A percentile compares a stretch with the other conserved stretches of the same genome.
These are phyloP conservation scores for Rhinella marina DNA, from an alignment of 2,797 vertebrate genomes.

Conservation along the genomic window DNA sequence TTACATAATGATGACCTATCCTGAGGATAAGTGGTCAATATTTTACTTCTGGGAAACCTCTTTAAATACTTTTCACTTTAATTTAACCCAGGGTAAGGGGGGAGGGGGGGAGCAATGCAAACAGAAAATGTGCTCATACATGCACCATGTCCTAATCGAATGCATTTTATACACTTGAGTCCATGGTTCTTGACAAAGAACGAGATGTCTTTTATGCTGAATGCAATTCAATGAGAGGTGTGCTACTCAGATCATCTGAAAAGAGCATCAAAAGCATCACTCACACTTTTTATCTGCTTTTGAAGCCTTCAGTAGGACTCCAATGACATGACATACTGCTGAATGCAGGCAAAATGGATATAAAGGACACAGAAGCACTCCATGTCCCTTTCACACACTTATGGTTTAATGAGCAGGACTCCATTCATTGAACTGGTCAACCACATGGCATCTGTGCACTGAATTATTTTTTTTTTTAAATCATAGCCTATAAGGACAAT, in stretches of 20 bases:
- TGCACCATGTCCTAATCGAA: background rate
- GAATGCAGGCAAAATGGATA: background rate
- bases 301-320: background rate
- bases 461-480: background rate
- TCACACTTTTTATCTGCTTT: background rate
- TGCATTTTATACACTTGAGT: background rate
- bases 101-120: background rate
- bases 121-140: background rate
- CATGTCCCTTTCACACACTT: background rate
- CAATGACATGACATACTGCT: background rate
- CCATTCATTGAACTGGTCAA: constrained; percentile 14
- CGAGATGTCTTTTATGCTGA: background rate
- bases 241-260: background rate
- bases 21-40: too few relatives aligned
- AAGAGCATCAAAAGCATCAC: constrained; percentile 2
- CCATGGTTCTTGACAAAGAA: background rate
- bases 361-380: background rate
- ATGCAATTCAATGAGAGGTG: background rate
- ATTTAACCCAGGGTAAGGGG: background rate
- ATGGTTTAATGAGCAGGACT: background rate
- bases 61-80: background rate
- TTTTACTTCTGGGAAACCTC: too few relatives aligned
- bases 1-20: too few relatives aligned
- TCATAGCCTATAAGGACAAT: background rate
- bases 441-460: background rate